Base-by-base conservation (phyloP, 2,113 vertebrate species). In the Pseudopipra pipra region DNA sequence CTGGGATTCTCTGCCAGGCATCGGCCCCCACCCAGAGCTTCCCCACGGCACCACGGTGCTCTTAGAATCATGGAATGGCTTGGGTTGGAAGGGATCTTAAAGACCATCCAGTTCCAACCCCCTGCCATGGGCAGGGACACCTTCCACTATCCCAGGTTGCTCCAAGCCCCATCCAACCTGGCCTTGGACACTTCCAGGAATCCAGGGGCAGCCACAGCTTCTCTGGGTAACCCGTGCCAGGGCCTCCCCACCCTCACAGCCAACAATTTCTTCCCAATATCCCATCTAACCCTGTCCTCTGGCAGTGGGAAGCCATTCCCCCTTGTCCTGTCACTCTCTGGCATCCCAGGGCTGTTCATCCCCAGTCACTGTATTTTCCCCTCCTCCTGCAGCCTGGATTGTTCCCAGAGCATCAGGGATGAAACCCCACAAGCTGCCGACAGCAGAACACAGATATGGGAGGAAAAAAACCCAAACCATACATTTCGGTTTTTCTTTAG, bases 11-110 rank as follows among this genome's bases (percentile, higher is more conserved):
- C 51, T 22, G 15, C 47, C 1, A 11, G 51, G 58, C 49, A n/a
- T 8, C 4, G 0, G 14, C 22, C 31, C n/a, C 21, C 4, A 12
- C 47, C 15, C 31, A 77, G 51, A 66, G 39, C 58, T 70, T 55
- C 67, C 35, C 47, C 1, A 1, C 1, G 2, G 77, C 37, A 47
- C 31, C 39, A 4, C 2, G 2, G n/a, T 5, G 39, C 46, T 44
- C 54, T n/a, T 6, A 80, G 41, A 23, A 31, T 23, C 28, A 20
- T 14, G 5, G 28, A 43, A 22, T 31, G 28, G 62, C 22, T 63
- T 30, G 25, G 28, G 62, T 31, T 30, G 39, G 62, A 65, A 22
- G 62, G 20, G 19, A 43, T 39, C 28, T 44, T 65, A 31, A 65
- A 65, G 62, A 5, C 2, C 41, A 65, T 30, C 61, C 6, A 6